These are phyloP conservation scores for Silurus asotus DNA, from an alignment of 2,113 vertebrate species.

Conservation along the genomic window DNA sequence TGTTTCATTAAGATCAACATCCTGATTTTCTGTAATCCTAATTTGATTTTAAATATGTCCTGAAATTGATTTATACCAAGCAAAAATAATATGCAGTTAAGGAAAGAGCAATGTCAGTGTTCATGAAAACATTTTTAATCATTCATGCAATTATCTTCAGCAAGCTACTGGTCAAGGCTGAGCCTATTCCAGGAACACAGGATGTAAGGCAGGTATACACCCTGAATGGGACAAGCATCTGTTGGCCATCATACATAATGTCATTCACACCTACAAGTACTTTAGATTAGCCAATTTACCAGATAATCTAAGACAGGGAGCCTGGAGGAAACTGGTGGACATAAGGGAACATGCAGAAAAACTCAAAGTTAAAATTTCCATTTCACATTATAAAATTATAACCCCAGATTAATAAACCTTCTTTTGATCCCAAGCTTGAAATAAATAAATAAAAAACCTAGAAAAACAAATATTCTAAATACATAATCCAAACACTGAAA, in stretches of 20 bases:
- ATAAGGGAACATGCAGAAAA: neutral
- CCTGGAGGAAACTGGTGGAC: neutral
- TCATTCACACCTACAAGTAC: neutral
- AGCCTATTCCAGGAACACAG: neutral
- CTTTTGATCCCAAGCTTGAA: neutral
- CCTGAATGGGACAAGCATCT: neutral
- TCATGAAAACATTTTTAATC: neutral
- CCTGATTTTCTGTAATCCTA: neutral
- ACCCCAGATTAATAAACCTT: neutral
- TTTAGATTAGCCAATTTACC: neutral
- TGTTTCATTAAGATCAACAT: neutral
- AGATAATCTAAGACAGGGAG: neutral
- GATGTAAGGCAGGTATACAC: neutral
- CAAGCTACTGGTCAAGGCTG: neutral
- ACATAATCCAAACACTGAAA: neutral
- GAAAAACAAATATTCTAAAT: no score
- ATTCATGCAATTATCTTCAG: neutral
- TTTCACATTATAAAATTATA: neutral
- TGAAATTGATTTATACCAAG: neutral
- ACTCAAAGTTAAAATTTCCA: neutral
- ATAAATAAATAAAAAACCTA: neutral
- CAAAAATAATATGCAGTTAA: neutral
- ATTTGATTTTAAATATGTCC: neutral
- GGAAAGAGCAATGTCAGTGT: neutral
- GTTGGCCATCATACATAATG: neutral